phyloP scores from a whole-genome alignment of 2,113 vertebrate species.

The Madoqua kirkii region DNA sequence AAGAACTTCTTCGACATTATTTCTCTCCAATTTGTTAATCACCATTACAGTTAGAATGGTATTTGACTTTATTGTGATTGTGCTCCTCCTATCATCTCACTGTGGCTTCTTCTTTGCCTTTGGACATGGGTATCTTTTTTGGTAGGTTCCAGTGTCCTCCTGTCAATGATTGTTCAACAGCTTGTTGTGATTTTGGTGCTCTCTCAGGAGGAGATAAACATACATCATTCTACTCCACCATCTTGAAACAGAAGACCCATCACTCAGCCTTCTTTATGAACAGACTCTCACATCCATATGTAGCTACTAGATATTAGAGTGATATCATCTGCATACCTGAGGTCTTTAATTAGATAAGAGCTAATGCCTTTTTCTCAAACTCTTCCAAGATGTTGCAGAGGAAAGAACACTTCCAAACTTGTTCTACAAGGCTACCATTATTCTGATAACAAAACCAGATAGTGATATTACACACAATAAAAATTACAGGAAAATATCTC shows the following conservation, averaged over 20 bases:
- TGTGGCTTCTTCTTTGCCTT: neutral
- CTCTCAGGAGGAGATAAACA: neutral
- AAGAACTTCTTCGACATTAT: neutral
- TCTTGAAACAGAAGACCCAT: accelerated
- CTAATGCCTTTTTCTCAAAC: neutral
- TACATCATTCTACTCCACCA: neutral
- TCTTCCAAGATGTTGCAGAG: neutral
- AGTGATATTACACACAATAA: neutral
- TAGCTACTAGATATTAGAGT: neutral
- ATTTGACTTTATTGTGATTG: neutral
- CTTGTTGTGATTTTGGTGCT: neutral
- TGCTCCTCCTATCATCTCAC: neutral
- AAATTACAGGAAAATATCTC: neutral
- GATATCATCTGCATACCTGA: neutral
- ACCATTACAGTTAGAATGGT: neutral
- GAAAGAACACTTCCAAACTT: neutral
- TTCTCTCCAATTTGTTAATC: neutral
- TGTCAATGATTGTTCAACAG: neutral
- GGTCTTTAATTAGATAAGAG: neutral
- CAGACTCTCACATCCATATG: neutral
- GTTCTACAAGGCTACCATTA: neutral
- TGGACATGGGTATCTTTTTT: neutral
- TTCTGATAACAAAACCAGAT: neutral
- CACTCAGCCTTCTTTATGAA: neutral
- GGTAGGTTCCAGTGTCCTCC: neutral